Evolutionary conservation across 2,113 vertebrate species (phyloP).

Genomic region (Oncorhynchus tshawytscha): DNA sequence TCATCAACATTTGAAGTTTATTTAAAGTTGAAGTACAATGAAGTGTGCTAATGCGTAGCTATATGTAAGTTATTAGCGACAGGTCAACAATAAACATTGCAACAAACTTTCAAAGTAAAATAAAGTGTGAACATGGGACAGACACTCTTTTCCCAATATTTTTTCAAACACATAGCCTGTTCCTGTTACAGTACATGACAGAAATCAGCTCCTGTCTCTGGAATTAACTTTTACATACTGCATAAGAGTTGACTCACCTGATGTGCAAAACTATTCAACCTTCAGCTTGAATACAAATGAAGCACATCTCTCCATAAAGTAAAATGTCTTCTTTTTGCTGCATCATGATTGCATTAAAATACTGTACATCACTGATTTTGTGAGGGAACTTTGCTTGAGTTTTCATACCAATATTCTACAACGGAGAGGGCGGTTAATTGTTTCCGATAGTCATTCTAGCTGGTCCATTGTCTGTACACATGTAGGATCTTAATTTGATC

Average conservation of each 20-base stretch:
- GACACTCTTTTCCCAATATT: constrained; percentile 66
- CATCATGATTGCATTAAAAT: constrained; percentile 42
- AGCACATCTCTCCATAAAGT: constrained; percentile 32
- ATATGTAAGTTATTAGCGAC: constrained; percentile 72
- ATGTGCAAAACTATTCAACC: constrained; percentile 39
- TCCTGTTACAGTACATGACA: constrained; percentile 46
- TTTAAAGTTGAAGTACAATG: constrained; percentile 75
- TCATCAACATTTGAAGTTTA: constrained; percentile 75
- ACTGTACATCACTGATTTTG: constrained; percentile 11
- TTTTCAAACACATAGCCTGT: constrained; percentile 63
- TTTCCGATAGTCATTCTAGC: constrained; percentile 38
- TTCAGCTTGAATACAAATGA: constrained; percentile 47
- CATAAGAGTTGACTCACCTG: constrained; percentile 52
- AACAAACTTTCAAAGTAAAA: constrained; percentile 57
- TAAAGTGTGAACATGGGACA: constrained; percentile 81
- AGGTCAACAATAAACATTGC: constrained; percentile 64
- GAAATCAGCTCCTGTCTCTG: constrained; percentile 64
- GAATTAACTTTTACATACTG: constrained; percentile 56
- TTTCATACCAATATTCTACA: constrained; percentile 8
- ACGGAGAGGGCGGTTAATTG: constrained; percentile 41
- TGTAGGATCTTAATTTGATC: too few relatives aligned
- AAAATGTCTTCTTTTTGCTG: constrained; percentile 14
- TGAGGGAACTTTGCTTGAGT: constrained; percentile 11
- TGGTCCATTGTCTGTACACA: constrained; percentile 32
- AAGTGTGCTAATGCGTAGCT: constrained; percentile 72